Evolutionary conservation across 2,888 invertebrate species (phyloP).

Genomic region (Amblyjoppa fuscipennis): DNA sequence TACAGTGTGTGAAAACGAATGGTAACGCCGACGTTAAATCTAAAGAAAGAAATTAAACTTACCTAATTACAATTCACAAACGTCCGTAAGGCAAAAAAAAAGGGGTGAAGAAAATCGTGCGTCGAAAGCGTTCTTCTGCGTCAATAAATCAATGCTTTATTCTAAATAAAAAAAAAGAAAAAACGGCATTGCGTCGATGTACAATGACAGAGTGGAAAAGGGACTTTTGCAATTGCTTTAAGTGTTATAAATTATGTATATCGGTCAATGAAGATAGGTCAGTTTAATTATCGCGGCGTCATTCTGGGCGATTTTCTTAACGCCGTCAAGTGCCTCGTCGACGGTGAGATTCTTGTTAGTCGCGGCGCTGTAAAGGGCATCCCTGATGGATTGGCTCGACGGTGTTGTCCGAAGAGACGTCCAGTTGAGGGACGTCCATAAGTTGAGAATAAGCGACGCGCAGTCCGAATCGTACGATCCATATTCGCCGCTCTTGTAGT

Average conservation of each 20-base stretch:
- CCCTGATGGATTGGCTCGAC: constrained; percentile 88
- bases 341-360: constrained; percentile 77
- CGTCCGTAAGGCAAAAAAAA: no score
- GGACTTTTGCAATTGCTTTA: background rate
- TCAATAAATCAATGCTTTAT: no score
- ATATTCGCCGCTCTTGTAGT: constrained; percentile 93
- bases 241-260: background rate
- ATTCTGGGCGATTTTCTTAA: constrained; percentile 73
- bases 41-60: no score
- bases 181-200: background rate
- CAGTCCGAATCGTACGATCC: constrained; percentile 90
- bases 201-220: background rate
- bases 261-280: constrained; percentile 72
- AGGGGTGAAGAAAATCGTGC: no score
- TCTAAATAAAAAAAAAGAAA: background rate
- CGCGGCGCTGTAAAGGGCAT: constrained; percentile 88
- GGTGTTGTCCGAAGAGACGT: constrained; percentile 89
- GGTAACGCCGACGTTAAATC: no score
- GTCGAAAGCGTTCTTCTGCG: no score
- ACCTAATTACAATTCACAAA: no score
- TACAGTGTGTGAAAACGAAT: no score
- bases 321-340: constrained; percentile 76
- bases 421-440: constrained; percentile 90
- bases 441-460: constrained; percentile 89
- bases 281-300: constrained; percentile 73